Conservation (phyloP, 2,113 vertebrate genomes). For the Corythoichthys haematopterus region DNA sequence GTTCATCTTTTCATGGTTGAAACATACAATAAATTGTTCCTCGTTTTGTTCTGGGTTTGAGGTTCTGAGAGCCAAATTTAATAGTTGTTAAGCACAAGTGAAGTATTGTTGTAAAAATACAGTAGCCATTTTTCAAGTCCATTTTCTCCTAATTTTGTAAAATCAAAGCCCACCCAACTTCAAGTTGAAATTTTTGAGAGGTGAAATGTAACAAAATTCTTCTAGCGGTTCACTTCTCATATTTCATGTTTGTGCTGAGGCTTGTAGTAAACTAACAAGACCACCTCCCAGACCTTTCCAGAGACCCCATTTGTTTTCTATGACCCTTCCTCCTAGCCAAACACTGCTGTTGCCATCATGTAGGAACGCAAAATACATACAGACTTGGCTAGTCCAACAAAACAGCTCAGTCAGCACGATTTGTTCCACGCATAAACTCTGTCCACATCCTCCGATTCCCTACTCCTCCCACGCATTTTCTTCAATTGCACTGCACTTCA, state of each 20-base stretch:
- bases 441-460: slow-evolving; percentile 34
- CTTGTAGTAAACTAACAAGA: slow-evolving; percentile 15
- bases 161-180: no score
- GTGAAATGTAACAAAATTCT: no score
- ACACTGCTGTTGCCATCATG: slow-evolving; percentile 39
- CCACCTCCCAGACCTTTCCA: slow-evolving; percentile 12
- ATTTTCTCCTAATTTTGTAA: no score
- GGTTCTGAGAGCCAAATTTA: no score
- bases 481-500: slow-evolving; percentile 64
- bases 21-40: no score
- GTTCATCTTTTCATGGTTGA: no score
- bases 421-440: slow-evolving; percentile 41
- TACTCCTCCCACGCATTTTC: slow-evolving; percentile 30
- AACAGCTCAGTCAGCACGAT: slow-evolving; percentile 55
- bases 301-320: slow-evolving; percentile 34
- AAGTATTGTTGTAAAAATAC: no score
- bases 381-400: slow-evolving; percentile 44
- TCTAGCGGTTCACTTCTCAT: slow-evolving; percentile 3
- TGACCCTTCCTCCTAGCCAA: slow-evolving; percentile 36
- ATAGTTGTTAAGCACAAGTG: no score
- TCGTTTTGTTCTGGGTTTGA: no score
- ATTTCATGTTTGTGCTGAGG: slow-evolving; percentile 8
- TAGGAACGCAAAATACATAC: slow-evolving; percentile 36
- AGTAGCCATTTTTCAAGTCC: no score
- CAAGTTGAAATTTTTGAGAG: no score